phyloP scores from a whole-genome alignment of 2,888 invertebrate species.

The Athalia circularis region DNA sequence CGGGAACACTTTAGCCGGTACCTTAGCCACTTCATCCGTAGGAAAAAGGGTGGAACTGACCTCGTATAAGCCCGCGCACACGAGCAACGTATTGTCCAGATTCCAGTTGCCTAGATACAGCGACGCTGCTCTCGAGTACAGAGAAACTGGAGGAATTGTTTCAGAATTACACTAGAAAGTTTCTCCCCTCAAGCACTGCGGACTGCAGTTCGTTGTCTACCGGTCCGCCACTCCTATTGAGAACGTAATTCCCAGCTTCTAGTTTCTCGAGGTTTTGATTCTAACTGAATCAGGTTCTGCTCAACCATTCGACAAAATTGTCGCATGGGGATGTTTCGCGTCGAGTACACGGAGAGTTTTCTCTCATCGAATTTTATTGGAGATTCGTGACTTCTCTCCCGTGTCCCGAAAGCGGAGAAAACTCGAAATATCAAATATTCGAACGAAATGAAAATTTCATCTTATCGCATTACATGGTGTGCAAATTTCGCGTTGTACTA shows the following conservation, averaged over 20 bases:
- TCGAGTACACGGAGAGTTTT: no score
- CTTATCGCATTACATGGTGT: not conserved
- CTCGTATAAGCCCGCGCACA: constrained; percentile 37
- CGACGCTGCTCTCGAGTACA: not conserved
- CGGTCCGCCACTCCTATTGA: no score
- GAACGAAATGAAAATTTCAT: not conserved
- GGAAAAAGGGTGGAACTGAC: constrained; percentile 56
- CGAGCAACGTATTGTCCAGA: not conserved
- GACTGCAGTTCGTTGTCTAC: not conserved
- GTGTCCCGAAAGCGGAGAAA: no score
- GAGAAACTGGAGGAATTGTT: no score
- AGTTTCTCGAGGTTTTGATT: no score
- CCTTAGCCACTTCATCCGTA: constrained; percentile 57
- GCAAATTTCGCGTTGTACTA: not conserved
- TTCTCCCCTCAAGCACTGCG: no score
- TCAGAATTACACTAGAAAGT: no score
- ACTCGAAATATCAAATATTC: not conserved
- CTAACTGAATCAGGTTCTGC: not conserved
- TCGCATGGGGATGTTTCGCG: no score
- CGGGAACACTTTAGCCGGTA: constrained; percentile 53
- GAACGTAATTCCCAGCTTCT: no score
- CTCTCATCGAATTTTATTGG: no score
- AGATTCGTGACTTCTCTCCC: no score
- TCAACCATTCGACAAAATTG: not conserved
- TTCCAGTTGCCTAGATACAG: not conserved